These are phyloP conservation scores for Prionchulus punctatus DNA, from an alignment of 2,888 invertebrate species.

Conservation along the genomic window DNA sequence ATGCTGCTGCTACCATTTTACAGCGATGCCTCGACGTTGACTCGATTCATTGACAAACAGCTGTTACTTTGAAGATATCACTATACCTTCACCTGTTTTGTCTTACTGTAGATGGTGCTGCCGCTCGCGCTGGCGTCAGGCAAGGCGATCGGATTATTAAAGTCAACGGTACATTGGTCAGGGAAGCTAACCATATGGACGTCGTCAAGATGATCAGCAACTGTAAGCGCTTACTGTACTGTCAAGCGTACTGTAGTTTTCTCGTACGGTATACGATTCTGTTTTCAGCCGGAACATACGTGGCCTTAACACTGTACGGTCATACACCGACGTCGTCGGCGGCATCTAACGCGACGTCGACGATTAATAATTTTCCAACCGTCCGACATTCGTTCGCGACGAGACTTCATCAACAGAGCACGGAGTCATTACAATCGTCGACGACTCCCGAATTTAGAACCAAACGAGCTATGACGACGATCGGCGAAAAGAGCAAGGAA, in stretches of 20 bases:
- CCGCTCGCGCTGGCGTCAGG: slow-evolving; percentile 76
- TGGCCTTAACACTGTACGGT: neutral
- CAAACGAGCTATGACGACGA: too few species aligned
- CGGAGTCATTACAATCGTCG: too few species aligned
- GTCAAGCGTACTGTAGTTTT: too few species aligned
- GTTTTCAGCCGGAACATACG: slow-evolving; percentile 11
- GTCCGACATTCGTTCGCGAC: neutral
- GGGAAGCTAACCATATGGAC: slow-evolving; percentile 75
- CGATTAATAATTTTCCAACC: neutral
- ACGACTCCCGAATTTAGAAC: too few species aligned
- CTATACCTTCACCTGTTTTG: neutral
- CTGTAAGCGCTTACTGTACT: slow-evolving; percentile 46
- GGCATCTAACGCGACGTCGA: neutral
- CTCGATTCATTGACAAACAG: too few species aligned
- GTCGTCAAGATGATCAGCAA: slow-evolving; percentile 76
- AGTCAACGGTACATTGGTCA: slow-evolving; percentile 81
- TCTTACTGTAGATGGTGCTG: slow-evolving; percentile 56
- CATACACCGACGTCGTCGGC: neutral
- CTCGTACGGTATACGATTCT: too few species aligned
- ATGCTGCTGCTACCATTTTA: too few species aligned
- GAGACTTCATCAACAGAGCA: neutral
- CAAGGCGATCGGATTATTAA: slow-evolving; percentile 81
- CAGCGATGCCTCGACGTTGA: too few species aligned
- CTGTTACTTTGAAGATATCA: too few species aligned
- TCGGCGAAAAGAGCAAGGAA: neutral